A percentile compares a stretch with the other conserved stretches of the same genome.
These are phyloP conservation scores for Oreochromis grahami DNA, from an alignment of 2,797 vertebrate genomes.

Conservation along the genomic window DNA sequence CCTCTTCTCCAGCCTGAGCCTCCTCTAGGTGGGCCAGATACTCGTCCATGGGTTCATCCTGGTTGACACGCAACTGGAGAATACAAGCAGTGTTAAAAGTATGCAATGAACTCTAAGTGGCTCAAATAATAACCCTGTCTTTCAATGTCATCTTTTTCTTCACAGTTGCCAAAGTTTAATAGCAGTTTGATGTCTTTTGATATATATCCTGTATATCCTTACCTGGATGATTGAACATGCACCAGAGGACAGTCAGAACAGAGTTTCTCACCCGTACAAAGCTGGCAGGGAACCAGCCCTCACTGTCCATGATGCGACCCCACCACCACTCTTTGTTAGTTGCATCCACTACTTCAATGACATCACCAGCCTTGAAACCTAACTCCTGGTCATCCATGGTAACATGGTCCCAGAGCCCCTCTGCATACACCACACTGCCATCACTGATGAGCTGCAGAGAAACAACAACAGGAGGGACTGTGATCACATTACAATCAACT, in stretches of 20 bases:
- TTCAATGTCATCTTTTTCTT: not conserved
- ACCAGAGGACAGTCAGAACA: not conserved
- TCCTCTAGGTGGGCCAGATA: constrained; percentile 78
- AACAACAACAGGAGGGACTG: not conserved
- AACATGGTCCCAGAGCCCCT: constrained; percentile 97
- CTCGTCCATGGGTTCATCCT: constrained; percentile 92
- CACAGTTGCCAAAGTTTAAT: not conserved
- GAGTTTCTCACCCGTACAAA: constrained; percentile 85
- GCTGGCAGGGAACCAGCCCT: constrained; percentile 97
- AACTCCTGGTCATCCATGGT: constrained; percentile 98
- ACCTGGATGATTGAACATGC: not conserved
- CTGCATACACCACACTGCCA: constrained; percentile 93
- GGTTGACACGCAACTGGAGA: constrained; percentile 88
- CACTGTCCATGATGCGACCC: constrained; percentile 89
- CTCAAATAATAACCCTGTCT: not conserved
- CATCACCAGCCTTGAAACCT: constrained; percentile 93
- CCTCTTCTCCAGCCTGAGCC: constrained; percentile 63
- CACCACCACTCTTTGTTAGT: constrained; percentile 99
- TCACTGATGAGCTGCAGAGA: constrained; percentile 89
- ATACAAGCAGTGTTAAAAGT: not conserved
- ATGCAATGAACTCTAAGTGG: not conserved
- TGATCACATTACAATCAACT: not conserved
- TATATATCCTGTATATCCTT: not conserved
- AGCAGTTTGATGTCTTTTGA: not conserved
- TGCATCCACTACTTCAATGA: constrained; percentile 96